These are phyloP conservation scores for Cryptocheilus praepositus DNA, from an alignment of 2,888 invertebrate species.

Conservation along the genomic window DNA sequence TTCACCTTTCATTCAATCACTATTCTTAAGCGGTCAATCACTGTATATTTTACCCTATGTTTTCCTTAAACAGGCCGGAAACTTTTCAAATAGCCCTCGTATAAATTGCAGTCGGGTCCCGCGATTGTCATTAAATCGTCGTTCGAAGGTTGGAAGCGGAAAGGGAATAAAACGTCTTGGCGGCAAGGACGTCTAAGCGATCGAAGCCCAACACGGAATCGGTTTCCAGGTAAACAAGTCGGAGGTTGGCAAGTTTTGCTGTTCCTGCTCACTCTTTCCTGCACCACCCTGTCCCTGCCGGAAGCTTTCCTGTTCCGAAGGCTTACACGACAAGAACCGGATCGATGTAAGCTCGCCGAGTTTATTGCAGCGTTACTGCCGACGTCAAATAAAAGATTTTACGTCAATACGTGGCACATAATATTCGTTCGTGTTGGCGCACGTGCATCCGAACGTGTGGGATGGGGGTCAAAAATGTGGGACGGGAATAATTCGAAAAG, in stretches of 20 bases:
- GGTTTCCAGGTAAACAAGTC: constrained; percentile 40
- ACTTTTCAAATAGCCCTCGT: no score
- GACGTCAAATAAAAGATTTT: constrained; percentile 10
- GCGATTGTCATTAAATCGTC: no score
- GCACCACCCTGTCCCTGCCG: neutral
- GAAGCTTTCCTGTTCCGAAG: constrained; percentile 26
- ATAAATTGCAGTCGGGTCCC: no score
- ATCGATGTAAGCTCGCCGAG: constrained; percentile 38
- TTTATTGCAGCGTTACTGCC: constrained; percentile 24
- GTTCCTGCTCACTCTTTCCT: no score
- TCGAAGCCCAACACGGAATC: constrained; percentile 32
- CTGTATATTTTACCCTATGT: no score
- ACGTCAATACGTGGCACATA: neutral
- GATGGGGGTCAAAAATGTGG: no score
- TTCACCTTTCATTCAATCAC: no score
- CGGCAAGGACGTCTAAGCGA: constrained; percentile 10
- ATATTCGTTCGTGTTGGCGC: neutral
- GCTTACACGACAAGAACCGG: constrained; percentile 40
- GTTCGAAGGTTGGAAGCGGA: no score
- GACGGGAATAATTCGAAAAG: no score
- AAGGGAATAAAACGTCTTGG: neutral
- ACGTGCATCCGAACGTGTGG: no score
- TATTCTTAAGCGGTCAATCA: no score
- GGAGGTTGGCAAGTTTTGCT: constrained; percentile 22
- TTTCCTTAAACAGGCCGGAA: no score